These are phyloP conservation scores for Selene dorsalis DNA, from an alignment of 2,797 vertebrate genomes.

Conservation along the genomic window DNA sequence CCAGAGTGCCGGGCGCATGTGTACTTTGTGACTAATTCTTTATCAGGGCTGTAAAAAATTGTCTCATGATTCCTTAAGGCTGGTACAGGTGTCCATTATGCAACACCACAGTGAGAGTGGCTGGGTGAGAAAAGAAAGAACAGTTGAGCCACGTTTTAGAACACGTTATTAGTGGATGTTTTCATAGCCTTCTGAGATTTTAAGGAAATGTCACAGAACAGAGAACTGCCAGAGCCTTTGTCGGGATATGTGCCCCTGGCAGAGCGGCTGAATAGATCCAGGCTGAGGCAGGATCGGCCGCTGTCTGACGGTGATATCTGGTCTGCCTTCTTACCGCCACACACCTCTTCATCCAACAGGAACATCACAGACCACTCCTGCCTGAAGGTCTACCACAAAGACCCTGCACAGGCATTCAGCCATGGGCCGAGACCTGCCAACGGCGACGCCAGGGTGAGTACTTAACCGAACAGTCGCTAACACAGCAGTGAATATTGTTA, in stretches of 20 bases:
- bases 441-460: constrained; percentile 94
- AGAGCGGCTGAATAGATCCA: constrained; percentile 38
- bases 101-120: constrained; percentile 19
- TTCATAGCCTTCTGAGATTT: constrained; percentile 34
- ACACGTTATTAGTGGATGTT: constrained; percentile 12
- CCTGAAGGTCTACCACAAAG: constrained; percentile 98
- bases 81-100: constrained; percentile 45
- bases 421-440: constrained; percentile 90
- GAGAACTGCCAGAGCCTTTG: constrained; percentile 34
- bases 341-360: constrained; percentile 84
- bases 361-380: constrained; percentile 95
- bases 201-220: constrained; percentile 61
- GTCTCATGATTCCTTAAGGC: constrained; percentile 63
- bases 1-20: constrained; percentile 54
- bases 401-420: constrained; percentile 94
- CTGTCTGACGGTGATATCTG: constrained; percentile 76
- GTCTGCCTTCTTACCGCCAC: constrained; percentile 60
- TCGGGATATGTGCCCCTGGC: constrained; percentile 60
- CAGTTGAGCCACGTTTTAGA: constrained; percentile 14
- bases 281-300: constrained; percentile 56
- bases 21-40: constrained; percentile 79
- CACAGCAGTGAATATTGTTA: constrained; percentile 1
- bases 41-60: constrained; percentile 79
- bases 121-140: constrained; percentile 20
- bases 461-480: neutral